A percentile compares a stretch with the other conserved stretches of the same genome.
phyloP scores from a whole-genome alignment of 1,140 invertebrate genomes.

The Papilio polytes region DNA sequence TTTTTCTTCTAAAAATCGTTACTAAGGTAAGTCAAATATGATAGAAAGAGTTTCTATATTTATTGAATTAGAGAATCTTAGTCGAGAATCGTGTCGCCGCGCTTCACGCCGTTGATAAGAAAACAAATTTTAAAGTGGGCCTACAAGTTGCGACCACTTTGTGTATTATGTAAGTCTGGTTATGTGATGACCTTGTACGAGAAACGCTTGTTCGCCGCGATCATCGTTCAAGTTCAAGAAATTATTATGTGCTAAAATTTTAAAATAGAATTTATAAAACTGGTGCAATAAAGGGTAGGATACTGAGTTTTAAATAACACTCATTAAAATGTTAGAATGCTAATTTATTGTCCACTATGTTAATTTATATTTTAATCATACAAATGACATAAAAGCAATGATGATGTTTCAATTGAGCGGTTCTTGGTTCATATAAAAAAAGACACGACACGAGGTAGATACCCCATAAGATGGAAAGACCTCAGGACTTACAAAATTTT shows the following conservation, averaged over 20 bases:
- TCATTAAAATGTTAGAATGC: no score
- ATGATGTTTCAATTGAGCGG: no score
- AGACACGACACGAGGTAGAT: no score
- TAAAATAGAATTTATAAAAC: not conserved
- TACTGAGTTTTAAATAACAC: not conserved
- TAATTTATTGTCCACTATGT: no score
- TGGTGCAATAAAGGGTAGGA: not conserved
- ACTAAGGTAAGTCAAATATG: not conserved
- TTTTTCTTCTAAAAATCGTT: no score
- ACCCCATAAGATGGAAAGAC: no score
- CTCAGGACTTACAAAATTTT: not conserved
- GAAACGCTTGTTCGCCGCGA: not conserved
- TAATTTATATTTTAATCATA: no score
- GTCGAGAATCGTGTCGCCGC: constrained; percentile 3
- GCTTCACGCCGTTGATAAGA: constrained; percentile 9
- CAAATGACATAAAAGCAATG: no score
- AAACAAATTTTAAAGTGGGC: constrained; percentile 28
- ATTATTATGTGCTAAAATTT: constrained; percentile 17
- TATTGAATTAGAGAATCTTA: not conserved
- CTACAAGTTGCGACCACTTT: constrained; percentile 2
- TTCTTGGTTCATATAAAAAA: no score
- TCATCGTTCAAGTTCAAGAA: constrained; percentile 28
- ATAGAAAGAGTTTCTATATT: not conserved
- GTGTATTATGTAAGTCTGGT: constrained; percentile 7
- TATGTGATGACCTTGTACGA: constrained; percentile 35